Base-by-base conservation (phyloP, 64 coral and sea anemone species). In the Orbicella faveolata region DNA sequence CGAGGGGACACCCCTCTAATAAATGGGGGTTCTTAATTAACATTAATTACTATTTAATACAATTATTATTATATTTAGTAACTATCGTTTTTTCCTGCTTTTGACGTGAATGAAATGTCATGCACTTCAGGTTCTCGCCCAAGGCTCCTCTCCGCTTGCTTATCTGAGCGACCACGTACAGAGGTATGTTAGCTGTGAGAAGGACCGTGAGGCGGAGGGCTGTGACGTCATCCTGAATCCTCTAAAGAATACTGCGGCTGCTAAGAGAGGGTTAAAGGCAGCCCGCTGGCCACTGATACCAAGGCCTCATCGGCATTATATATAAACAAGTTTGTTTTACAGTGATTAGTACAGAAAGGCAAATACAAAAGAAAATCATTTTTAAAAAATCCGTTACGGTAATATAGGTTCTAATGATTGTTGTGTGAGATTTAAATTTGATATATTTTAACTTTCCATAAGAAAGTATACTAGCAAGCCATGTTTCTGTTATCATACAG, bases 151-250 rank as follows among this genome's bases (percentile, higher is more conserved):
- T 1, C 90, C 90, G 1, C 74, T 92, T 3, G 90, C 77, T 2
- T 92, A 92, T n/a, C 53, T 92, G n/a, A 4, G 20, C 15, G 90
- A 92, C 34, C 90, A 92, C 84, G 36, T 92, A 19, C 11, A 52
- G 19, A 62, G 75, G 59, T 92, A 92, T 13, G 83, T 92, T 0
- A 37, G 52, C 55, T 92, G 90, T 41, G 41, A 18, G 6, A 61
- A 87, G 39, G 75, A 87, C 63, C 2, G 9, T 6, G 36, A 8
- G 21, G 79, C 73, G 51, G 75, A 34, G 0, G 90, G 90, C 4
- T 92, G 90, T 35, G 37, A 87, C 18, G 76, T 79, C 17, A 87
- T 92, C 1, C n/a, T 92, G 4, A 77, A 30, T 10, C 83, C 90
- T 9, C 62, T 11, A 4, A 80, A 87, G 52, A 61, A 87, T 36